Base-by-base conservation (phyloP, 1,140 invertebrate species). In the Achatina immaculata region DNA sequence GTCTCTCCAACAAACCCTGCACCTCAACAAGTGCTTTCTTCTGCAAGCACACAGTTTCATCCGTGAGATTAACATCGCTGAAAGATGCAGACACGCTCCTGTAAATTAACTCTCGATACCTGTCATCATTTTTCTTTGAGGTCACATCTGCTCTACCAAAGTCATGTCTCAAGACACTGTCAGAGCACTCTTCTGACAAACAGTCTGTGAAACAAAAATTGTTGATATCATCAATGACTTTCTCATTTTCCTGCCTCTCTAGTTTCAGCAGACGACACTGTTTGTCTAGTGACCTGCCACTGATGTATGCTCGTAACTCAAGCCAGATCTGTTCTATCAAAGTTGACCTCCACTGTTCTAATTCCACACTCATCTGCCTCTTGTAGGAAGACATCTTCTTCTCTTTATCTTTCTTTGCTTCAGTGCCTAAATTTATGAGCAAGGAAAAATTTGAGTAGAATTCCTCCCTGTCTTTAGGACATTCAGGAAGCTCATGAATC, bases 241-340 rank as follows among this genome's bases (percentile, higher is more conserved):
- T 89, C 21, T 93, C 94, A 83, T 97, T 94, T 80, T 93, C 92
- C 81, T 95, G 93, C 11, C 96, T 92, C 81, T 95, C 94, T 73
- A 93, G 91, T 84, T 94, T 95, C 0, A 97, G 91, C 88, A 94
- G 95, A 65, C 94, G 93, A 88, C 97, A 95, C 90, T 96, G 95
- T 85, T 95, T 94, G 45, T 94, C 92, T 6, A 94, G 92, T 4
- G 93, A 94, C 81, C 83, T 69, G 19, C 95, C 95, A 0, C 95
- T 94, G 71, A 95, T 93, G 92, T 94, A 95, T 0, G 96, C 96
- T 88, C 96, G 95, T 45, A 98, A 91, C 92, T 97, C 96, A 83
- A 97, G 88, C 96, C 96, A 98, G 80, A 97, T 95, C 82, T 96
- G 92, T 92, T 97, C 96, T 90, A 96, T 96, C 14, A 96, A 89